Percentiles rank a stretch among this genome's conserved stretches.
These are phyloP conservation scores for Platichthys stellatus DNA, from an alignment of 2,113 vertebrate species.

Conservation along the genomic window DNA sequence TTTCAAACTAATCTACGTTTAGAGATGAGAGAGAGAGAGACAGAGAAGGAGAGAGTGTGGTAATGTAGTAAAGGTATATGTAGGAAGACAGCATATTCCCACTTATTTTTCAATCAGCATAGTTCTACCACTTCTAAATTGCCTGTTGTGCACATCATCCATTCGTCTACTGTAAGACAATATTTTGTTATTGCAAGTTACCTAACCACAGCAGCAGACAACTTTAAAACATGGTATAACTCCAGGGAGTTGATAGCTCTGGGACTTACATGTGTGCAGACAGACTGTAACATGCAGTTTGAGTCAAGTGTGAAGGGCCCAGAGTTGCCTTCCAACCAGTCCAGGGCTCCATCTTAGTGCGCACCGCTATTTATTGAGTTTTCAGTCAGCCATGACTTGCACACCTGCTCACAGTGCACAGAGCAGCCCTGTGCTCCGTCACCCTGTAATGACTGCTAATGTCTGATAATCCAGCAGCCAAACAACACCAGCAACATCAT, in stretches of 20 bases:
- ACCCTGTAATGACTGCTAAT: slow-evolving; percentile 65
- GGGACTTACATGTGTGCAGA: not conserved
- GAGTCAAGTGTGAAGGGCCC: slow-evolving; percentile 1
- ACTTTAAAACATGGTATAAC: too few species aligned
- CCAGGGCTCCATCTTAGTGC: not conserved
- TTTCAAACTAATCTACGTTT: too few species aligned
- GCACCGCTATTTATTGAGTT: slow-evolving; percentile 37
- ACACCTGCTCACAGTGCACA: slow-evolving; percentile 66
- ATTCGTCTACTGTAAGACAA: too few species aligned
- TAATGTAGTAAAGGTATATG: too few species aligned
- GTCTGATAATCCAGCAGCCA: slow-evolving; percentile 63
- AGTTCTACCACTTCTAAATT: too few species aligned
- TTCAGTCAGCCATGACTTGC: slow-evolving; percentile 58
- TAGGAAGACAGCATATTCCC: too few species aligned
- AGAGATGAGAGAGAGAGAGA: too few species aligned
- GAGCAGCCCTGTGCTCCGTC: slow-evolving; percentile 45
- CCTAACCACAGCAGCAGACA: too few species aligned
- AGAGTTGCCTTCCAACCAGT: not conserved
- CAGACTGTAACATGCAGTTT: not conserved
- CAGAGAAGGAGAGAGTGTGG: too few species aligned
- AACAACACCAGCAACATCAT: slow-evolving; percentile 57
- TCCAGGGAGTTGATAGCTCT: not conserved
- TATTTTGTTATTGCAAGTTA: too few species aligned
- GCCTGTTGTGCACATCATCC: too few species aligned
- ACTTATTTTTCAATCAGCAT: too few species aligned